These are phyloP conservation scores for Sigmodon hispidus DNA, from an alignment of 2,113 vertebrate genomes.

Conservation along the genomic window DNA sequence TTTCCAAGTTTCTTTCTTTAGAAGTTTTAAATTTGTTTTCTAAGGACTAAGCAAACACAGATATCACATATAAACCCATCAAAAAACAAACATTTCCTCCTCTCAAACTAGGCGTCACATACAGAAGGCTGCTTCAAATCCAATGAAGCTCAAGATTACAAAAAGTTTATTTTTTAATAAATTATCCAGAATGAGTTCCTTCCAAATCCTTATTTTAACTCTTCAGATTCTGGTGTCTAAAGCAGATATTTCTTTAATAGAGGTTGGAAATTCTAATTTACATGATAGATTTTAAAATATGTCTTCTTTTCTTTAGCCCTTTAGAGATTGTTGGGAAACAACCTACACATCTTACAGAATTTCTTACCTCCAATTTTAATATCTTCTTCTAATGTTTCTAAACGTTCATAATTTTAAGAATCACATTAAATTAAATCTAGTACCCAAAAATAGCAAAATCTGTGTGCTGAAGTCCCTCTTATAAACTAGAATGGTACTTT, in stretches of 20 bases:
- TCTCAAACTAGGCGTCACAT: neutral
- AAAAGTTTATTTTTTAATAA: neutral
- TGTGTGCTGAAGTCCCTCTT: neutral
- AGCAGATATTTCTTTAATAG: neutral
- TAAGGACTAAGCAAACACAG: constrained; percentile 30
- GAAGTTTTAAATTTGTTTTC: constrained; percentile 16
- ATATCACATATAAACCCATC: neutral
- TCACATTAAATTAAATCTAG: neutral
- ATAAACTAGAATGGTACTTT: neutral
- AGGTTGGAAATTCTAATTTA: neutral
- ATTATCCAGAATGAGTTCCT: neutral
- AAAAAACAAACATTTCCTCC: neutral
- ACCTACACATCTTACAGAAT: neutral
- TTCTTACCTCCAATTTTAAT: neutral
- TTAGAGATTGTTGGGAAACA: neutral
- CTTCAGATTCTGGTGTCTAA: neutral
- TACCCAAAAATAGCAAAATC: neutral
- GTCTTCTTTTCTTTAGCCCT: neutral
- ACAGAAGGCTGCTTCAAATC: constrained; percentile 28
- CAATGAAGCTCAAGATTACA: constrained; percentile 3
- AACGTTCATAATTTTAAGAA: neutral
- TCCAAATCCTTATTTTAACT: neutral
- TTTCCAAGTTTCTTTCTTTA: neutral
- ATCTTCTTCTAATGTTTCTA: neutral
- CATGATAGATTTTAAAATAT: neutral